Evolutionary conservation across 2,113 vertebrate species (phyloP), one percentile per base, ranked within the genome.

Genomic region (Heptranchias perlo): DNA sequence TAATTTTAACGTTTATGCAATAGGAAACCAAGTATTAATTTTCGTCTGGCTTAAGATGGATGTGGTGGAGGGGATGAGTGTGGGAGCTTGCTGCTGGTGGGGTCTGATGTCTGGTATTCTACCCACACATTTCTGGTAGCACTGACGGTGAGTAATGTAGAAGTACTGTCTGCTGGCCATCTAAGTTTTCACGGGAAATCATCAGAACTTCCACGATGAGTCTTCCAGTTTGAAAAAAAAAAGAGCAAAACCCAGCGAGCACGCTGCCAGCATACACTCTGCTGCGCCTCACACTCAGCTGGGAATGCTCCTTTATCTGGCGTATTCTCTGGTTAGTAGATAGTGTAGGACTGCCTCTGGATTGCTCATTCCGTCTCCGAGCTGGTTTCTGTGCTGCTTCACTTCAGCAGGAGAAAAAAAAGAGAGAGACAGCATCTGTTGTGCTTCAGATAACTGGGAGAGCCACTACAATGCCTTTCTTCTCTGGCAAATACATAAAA

Each of bases 401-500:
- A 39, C 35, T 93, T 23, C 35, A 62, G n/a, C 35, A 44, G 89
- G 4, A 94, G 4, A 67, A 44, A 94, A 1, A 10, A 87, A 4
- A 91, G 49, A 61, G 47, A 89, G 44, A 25, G 11, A 4, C 44
- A 47, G 11, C 65, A 95, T 95, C 65, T 14, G 13, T 2, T 95
- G 64, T 49, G 65, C 64, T 67, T 28, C 25, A 67, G 39, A 67
- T 67, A 28, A 52, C 94, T 7, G 39, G 65, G 8, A 52, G 44
- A 62, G 31, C 35, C 52, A 54, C 87, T 5, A 58, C 52, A 52
- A 95, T 95, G 94, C 64, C 94, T 69, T 73, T 95, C 94, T 95
- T 95, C 47, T 73, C 94, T 31, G 94, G 94, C 25, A 95, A 95
- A 49, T 95, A 95, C 62, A 67, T 95, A 2, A 95, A 69, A 49